Percentiles rank a stretch among this genome's conserved stretches.
phyloP scores from a whole-genome alignment of 2,797 vertebrate genomes.

The Triplophysa yarkandensis region DNA sequence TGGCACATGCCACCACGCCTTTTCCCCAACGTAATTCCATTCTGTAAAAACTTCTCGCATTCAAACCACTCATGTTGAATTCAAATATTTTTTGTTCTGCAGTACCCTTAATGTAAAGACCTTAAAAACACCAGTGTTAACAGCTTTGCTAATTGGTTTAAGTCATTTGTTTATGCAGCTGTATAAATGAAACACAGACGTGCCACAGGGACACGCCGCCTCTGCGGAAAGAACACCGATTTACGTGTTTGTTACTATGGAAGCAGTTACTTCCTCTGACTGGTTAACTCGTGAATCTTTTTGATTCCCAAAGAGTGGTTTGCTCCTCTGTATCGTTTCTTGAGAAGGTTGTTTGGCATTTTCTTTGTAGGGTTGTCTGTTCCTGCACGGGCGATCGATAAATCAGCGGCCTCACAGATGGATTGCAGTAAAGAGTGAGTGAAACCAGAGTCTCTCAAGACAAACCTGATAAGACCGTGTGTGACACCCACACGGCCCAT shows the following conservation, averaged over 20 bases:
- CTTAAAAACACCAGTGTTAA: conserved; percentile 31
- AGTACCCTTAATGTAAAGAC: conserved; percentile 10
- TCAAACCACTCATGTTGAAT: not conserved
- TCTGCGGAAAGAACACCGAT: not conserved
- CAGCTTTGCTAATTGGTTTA: conserved; percentile 43
- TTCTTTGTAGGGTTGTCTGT: conserved; percentile 19
- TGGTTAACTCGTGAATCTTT: not conserved
- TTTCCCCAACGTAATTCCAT: conserved; percentile 1
- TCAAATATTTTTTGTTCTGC: not conserved
- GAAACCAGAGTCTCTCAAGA: conserved; percentile 10
- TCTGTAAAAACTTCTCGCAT: not conserved
- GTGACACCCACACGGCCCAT: not conserved
- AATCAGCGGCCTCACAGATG: not conserved
- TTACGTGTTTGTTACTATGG: conserved; percentile 18
- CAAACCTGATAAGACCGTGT: not conserved
- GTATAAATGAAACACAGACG: conserved; percentile 34
- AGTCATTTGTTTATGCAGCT: conserved; percentile 48
- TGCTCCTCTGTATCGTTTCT: not conserved
- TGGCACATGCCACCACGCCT: not conserved
- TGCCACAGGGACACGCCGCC: conserved; percentile 13
- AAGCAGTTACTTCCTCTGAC: not conserved
- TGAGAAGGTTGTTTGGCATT: conserved; percentile 1
- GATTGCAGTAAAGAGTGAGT: not conserved
- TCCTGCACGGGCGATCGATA: conserved; percentile 29
- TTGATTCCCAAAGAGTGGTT: not conserved